Evolutionary conservation across 23 tunicate species (phyloP).

Genomic region (Ascidia mentula): DNA sequence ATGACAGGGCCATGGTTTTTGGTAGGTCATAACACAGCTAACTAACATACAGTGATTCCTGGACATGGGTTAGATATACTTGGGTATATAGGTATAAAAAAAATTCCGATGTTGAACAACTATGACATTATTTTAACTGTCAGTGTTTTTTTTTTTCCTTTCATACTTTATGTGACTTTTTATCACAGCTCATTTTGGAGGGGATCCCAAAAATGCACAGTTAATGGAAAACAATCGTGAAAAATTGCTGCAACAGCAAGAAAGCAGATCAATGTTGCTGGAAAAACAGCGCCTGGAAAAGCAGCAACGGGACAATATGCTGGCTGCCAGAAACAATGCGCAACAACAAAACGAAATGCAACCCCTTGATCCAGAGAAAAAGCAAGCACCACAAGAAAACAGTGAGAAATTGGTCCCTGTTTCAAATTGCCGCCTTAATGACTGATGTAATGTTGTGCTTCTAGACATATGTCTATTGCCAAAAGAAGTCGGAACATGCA

Average conservation of each 20-base stretch:
- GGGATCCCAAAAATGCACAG: neutral
- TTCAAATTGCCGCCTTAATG: no score
- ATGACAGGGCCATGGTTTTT: neutral
- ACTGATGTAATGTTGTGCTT: no score
- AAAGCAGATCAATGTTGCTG: neutral
- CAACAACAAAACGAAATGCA: neutral
- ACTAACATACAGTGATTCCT: no score
- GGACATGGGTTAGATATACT: no score
- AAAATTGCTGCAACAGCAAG: neutral
- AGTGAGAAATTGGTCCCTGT: no score
- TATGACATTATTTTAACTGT: neutral
- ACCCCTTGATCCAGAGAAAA: no score
- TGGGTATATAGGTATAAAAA: no score
- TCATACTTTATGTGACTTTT: neutral
- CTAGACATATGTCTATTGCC: slow-evolving; percentile 15
- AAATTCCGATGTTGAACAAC: neutral
- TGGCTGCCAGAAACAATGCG: neutral
- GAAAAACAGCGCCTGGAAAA: neutral
- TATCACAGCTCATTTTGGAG: slow-evolving; percentile 23
- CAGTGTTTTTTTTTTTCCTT: neutral
- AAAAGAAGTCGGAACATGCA: slow-evolving; percentile 13
- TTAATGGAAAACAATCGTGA: neutral
- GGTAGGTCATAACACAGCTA: no score
- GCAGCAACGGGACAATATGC: neutral
- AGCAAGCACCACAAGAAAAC: no score